These are phyloP conservation scores for Diplazon laetatorius DNA, from an alignment of 2,888 invertebrate species.

Conservation along the genomic window DNA sequence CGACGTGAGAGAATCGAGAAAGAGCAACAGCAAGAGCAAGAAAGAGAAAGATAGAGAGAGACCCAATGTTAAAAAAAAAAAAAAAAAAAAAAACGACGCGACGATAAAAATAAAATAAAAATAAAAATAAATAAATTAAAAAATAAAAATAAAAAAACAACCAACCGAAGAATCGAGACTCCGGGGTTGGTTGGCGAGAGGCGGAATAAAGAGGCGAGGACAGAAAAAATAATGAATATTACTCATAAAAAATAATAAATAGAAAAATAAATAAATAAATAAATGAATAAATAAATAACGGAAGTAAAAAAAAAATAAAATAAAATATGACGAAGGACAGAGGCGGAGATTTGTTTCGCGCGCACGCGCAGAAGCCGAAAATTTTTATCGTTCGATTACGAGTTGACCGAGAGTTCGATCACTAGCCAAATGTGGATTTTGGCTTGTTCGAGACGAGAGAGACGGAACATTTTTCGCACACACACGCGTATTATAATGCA, in stretches of 20 bases:
- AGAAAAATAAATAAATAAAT: not conserved
- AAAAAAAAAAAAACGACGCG: slow-evolving; percentile 35
- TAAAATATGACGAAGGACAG: slow-evolving; percentile 34
- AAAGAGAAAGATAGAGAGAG: not conserved
- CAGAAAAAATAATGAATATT: slow-evolving; percentile 28
- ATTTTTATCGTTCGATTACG: slow-evolving; percentile 33
- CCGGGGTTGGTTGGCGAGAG: slow-evolving; percentile 39
- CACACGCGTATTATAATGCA: too few relatives aligned
- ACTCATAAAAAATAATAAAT: slow-evolving; percentile 19
- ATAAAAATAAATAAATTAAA: not conserved
- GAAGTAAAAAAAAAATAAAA: slow-evolving; percentile 20
- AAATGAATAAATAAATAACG: slow-evolving; percentile 39
- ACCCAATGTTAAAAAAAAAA: slow-evolving; percentile 1
- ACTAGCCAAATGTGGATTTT: slow-evolving; percentile 6
- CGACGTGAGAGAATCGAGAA: slow-evolving; percentile 21
- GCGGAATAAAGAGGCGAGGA: slow-evolving; percentile 27
- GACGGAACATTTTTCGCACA: slow-evolving; percentile 34
- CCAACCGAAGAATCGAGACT: not conserved
- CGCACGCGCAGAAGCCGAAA: slow-evolving; percentile 41
- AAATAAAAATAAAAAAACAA: not conserved
- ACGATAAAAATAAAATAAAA: slow-evolving; percentile 33
- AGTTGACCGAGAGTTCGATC: slow-evolving; percentile 10
- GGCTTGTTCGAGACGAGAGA: not conserved
- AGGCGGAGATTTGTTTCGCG: slow-evolving; percentile 14
- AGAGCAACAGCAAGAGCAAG: slow-evolving; percentile 29